Evolutionary conservation across 2,797 vertebrate species (phyloP), one percentile per base, ranked within the genome.

Genomic region (Lacerta viridis): DNA sequence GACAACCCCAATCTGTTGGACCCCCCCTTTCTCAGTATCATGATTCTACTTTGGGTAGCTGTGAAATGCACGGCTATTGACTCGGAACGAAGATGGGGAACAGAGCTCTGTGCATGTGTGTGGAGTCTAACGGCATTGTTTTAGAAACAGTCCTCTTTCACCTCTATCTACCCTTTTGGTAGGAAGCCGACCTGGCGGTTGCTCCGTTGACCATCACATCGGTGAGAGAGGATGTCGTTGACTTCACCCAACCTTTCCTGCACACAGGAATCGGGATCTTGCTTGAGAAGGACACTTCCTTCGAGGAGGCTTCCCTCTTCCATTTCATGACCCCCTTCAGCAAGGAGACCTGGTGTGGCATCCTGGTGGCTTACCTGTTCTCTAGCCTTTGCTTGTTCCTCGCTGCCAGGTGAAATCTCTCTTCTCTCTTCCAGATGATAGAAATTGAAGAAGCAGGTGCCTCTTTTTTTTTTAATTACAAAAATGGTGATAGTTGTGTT

Each of bases 201-300:
- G 98, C 98, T 46, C 98, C 98, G 0, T 89, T 99, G 89, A 99
- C 98, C 0, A 97, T 99, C 80, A 98, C 98, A 0, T 97, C 98
- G 0, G 95, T 95, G 17, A 95, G 98, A 68, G 98, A 98, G 89
- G 97, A 97, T 78, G 97, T 87, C 1, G 97, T 99, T 15, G 97
- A 96, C 84, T 98, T 99, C 97, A 98, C 97, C 92, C 98, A 98
- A 0, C 98, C 98, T 0, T 99, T 98, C 97, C 98, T 99, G 97
- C 97, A 98, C 95, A 98, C 98, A 0, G 98, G 98, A 1, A 98
- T 99, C 55, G 98, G 98, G 46, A 98, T 99, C 95, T 83, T 99
- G 90, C 94, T 98, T 69, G 97, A 97, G 76, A 98, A 97, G 87
- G 98, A 98, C 84, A 94, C 96, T 0, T 76, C 76, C 82, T 96